Base-by-base conservation (phyloP, 2,797 vertebrate genomes). In the Lateolabrax maculatus region DNA sequence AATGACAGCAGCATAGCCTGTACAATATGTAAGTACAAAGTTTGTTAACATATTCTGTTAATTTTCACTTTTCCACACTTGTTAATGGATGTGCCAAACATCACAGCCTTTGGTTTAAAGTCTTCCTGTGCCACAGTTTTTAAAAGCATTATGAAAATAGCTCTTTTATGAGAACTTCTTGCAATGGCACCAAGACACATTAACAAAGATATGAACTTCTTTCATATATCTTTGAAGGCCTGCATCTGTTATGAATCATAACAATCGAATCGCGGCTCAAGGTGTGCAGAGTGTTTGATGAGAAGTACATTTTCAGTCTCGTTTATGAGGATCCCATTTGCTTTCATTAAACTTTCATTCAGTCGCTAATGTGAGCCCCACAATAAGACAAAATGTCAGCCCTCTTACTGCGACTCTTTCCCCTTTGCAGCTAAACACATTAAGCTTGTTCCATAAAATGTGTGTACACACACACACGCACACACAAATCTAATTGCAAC, bases 401-500 rank as follows among this genome's bases (percentile, higher is more conserved):
- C 43, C 46, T 68, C 16, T 46, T 21, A 15, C 34, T 64, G 43
- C 55, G 23, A 62, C 48, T 29, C 23, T 37, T 70, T 16, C 41
- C 13, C 31, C 18, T 52, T 71, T 55, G 44, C 27, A 44, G 51
- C 41, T 39, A 63, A 77, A 87, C 48, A 34, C 81, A 82, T 80
- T 27, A 65, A 48, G 29, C 43, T 65, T 56, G 19, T 36, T 73
- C 5, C 4, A 43, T 18, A 73, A 75, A 76, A 25, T 8, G 37
- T 63, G 27, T 19, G n/a, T 44, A 23, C 39, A 27, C 11, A 37
- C 18, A 13, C 23, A 49, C 16, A 21, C n/a, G n/a, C 64, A 57
- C 51, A 34, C 31, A 79, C 16, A 73, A 62, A 73, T 80, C 19
- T 48, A 84, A 85, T 81, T 69, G 29, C 49, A 63, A 51, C 44